phyloP scores from a whole-genome alignment of 2,888 invertebrate species.

The Thymelicus sylvestris region DNA sequence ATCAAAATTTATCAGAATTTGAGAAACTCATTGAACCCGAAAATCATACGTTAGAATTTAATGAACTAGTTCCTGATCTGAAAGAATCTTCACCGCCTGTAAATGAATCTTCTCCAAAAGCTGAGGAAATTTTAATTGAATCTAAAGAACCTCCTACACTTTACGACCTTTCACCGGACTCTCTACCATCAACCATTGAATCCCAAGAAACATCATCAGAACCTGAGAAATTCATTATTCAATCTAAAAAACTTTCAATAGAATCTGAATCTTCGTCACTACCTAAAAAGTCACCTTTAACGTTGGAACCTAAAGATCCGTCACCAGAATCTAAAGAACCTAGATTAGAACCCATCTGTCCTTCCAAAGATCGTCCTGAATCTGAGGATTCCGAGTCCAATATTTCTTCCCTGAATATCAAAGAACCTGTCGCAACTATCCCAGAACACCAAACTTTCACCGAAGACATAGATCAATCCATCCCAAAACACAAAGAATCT shows the following conservation, averaged over 20 bases:
- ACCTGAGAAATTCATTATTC: constrained; percentile 31
- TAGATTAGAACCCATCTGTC: constrained; percentile 39
- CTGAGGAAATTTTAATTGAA: background rate
- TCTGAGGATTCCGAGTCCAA: background rate
- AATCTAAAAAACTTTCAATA: constrained; percentile 13
- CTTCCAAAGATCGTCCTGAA: constrained; percentile 4
- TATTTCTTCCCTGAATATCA: background rate
- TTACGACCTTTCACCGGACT: background rate
- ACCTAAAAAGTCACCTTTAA: no score
- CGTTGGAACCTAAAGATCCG: constrained; percentile 38
- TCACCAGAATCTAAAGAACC: constrained; percentile 43
- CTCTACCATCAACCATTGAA: background rate
- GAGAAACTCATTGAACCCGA: background rate
- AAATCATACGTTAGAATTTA: background rate
- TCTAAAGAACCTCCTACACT: background rate
- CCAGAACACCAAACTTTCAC: constrained; percentile 1
- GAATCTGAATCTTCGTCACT: background rate
- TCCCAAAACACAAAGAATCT: constrained; percentile 4
- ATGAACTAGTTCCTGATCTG: background rate
- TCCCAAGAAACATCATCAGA: background rate
- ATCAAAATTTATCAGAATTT: constrained; percentile 41
- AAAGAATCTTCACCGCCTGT: background rate
- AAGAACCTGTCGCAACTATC: background rate
- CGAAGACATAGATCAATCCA: constrained; percentile 2
- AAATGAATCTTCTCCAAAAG: background rate